Conservation (phyloP, 2,113 vertebrate species). For the Gambusia affinis region DNA sequence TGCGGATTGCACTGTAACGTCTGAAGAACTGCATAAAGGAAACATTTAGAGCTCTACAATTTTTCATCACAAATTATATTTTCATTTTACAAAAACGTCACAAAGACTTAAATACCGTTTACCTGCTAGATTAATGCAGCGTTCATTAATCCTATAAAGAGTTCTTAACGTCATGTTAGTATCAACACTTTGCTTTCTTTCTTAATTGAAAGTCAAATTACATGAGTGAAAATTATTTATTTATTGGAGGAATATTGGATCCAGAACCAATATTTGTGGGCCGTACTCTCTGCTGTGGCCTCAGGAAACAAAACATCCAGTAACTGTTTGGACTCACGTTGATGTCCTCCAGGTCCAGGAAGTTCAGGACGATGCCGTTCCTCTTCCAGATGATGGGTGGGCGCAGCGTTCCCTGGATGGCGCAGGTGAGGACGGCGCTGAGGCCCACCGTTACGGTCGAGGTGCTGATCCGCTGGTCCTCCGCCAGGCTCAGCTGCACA, state of each 20-base stretch:
- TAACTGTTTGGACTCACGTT: constrained; percentile 78
- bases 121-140: background rate
- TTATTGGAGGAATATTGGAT: background rate
- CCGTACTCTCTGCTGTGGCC: background rate
- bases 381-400: constrained; percentile 94
- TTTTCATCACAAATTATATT: too few species aligned
- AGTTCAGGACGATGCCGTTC: constrained; percentile 89
- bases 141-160: background rate
- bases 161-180: too few species aligned
- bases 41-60: too few species aligned
- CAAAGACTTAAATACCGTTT: too few species aligned
- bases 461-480: constrained; percentile 84
- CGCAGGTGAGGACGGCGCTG: constrained; percentile 88
- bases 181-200: background rate
- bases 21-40: too few species aligned
- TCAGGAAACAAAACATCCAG: background rate
- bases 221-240: background rate
- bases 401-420: constrained; percentile 86
- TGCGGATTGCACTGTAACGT: too few species aligned
- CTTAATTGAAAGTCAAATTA: background rate
- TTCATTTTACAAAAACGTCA: too few species aligned
- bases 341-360: constrained; percentile 93
- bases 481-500: constrained; percentile 85
- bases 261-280: background rate
- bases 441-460: constrained; percentile 91